Conservation (phyloP, 2,113 vertebrate species). For the Phaethornis superciliosus region DNA sequence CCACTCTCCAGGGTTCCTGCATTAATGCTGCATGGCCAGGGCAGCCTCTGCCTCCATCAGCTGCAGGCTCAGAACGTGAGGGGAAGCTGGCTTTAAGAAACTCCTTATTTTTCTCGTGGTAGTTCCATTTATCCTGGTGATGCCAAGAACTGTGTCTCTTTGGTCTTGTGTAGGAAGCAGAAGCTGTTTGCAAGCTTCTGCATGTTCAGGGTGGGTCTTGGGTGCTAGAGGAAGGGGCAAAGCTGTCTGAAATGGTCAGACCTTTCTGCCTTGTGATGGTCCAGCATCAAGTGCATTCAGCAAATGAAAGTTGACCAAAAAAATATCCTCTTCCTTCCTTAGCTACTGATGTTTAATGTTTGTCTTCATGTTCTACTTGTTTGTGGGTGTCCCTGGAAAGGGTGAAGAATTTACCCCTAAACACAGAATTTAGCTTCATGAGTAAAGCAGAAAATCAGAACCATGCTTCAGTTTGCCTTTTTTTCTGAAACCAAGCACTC, state of each 20-base stretch:
- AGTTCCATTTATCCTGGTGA: not conserved
- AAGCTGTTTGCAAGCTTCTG: not conserved
- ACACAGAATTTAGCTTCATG: not conserved
- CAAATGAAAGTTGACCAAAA: not conserved
- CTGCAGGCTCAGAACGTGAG: not conserved
- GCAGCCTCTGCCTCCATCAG: not conserved
- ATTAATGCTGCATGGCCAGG: not conserved
- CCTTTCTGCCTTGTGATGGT: not conserved
- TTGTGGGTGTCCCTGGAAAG: not conserved
- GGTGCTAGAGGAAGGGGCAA: not conserved
- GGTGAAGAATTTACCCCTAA: not conserved
- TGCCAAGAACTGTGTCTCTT: not conserved
- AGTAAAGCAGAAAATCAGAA: not conserved
- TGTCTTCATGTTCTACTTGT: not conserved
- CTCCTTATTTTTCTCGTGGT: not conserved
- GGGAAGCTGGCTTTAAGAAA: not conserved
- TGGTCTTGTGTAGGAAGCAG: not conserved
- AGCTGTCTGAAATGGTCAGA: not conserved
- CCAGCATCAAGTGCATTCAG: rapidly evolving
- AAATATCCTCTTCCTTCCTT: not conserved
- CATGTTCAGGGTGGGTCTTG: not conserved
- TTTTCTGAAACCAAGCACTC: not conserved
- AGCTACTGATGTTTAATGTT: not conserved
- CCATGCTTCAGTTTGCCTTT: not conserved
- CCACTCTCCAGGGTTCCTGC: not conserved